These are phyloP conservation scores for Drosophila yakuba DNA, from an alignment of 1,140 invertebrate species.

Conservation along the genomic window DNA sequence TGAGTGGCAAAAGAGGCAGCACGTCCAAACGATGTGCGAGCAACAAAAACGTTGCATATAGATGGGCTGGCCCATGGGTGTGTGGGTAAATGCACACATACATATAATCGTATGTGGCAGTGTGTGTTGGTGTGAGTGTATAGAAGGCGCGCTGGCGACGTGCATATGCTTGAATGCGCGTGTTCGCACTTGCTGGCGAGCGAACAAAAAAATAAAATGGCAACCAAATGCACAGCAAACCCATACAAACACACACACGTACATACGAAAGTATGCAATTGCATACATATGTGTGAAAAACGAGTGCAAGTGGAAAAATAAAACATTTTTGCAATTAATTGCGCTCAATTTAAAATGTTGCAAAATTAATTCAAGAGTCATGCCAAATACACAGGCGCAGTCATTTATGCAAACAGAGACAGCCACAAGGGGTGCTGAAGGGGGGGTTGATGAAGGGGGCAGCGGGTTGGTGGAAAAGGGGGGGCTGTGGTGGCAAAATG, in stretches of 20 bases:
- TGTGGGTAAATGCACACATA: conserved; percentile 15
- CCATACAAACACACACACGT: conserved; percentile 47
- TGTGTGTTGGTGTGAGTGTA: conserved; percentile 16
- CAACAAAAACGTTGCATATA: conserved; percentile 59
- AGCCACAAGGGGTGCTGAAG: conserved; percentile 5
- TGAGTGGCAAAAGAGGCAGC: conserved; percentile 72
- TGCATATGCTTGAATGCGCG: conserved; percentile 83
- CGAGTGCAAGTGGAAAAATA: conserved; percentile 82
- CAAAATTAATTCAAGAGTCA: conserved; percentile 84
- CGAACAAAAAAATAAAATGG: conserved; percentile 36
- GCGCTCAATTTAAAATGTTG: conserved; percentile 85
- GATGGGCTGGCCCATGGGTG: conserved; percentile 32
- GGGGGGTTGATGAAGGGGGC: no score
- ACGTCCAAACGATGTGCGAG: conserved; percentile 61
- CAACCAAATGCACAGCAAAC: conserved; percentile 72
- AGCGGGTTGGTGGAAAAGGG: no score
- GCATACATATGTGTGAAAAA: conserved; percentile 39
- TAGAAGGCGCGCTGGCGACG: conserved; percentile 53
- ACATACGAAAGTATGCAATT: conserved; percentile 20
- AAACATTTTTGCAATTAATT: conserved; percentile 84
- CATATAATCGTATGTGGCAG: not conserved
- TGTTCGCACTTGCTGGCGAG: conserved; percentile 78
- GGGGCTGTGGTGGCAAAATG: not conserved
- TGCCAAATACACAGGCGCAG: conserved; percentile 83
- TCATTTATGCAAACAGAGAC: conserved; percentile 77